Evolutionary conservation across 2,888 invertebrate species (phyloP).

Genomic region (Rapana venosa): DNA sequence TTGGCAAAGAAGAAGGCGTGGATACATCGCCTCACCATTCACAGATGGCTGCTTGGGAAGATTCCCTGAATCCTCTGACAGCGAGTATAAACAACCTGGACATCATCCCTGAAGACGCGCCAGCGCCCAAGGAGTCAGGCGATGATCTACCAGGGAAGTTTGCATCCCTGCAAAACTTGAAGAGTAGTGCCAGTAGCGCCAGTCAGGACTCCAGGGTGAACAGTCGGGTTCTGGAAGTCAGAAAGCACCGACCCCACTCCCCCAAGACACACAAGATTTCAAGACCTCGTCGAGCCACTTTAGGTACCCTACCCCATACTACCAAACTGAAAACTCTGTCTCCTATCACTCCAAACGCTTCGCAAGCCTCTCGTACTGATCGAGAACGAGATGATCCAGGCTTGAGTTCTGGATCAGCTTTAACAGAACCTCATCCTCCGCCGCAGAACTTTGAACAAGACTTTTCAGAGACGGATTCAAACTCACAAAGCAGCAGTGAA

Average conservation of each 20-base stretch:
- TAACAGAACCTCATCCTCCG: background rate
- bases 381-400: background rate
- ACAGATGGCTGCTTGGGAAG: too few relatives aligned
- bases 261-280: background rate
- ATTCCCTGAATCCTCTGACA: too few relatives aligned
- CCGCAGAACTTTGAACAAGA: background rate
- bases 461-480: background rate
- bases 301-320: background rate
- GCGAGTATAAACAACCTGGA: background rate
- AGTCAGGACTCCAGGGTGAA: background rate
- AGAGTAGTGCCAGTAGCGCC: too few relatives aligned
- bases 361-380: background rate
- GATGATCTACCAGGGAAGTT: background rate
- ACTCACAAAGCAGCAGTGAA: background rate
- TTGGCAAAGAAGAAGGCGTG: background rate
- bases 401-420: background rate
- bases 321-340: conserved; percentile 9
- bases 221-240: conserved; percentile 15
- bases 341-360: background rate
- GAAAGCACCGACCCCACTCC: conserved; percentile 17
- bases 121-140: background rate
- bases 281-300: background rate
- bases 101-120: background rate
- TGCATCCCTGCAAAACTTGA: too few relatives aligned
- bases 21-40: background rate